Evolutionary conservation across 2,888 invertebrate species (phyloP).

Genomic region (Drosophila birchii): DNA sequence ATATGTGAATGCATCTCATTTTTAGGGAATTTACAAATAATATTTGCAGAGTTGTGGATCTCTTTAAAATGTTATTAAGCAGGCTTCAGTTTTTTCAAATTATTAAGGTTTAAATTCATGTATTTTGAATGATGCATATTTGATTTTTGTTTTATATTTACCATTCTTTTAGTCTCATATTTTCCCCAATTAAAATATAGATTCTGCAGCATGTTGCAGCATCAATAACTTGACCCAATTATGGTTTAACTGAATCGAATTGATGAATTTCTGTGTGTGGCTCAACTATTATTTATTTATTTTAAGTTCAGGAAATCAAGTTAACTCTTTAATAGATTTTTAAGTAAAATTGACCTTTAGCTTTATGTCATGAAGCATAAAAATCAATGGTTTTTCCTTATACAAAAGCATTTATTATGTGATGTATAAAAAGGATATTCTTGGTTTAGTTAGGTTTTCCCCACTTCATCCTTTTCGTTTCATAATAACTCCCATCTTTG

Average conservation of each 20-base stretch:
- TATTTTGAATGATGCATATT: not conserved
- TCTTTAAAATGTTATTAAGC: too few species aligned
- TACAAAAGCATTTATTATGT: not conserved
- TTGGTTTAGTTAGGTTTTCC: too few species aligned
- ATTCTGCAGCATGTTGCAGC: not conserved
- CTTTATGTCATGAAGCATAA: not conserved
- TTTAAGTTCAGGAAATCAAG: not conserved
- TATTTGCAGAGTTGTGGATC: too few species aligned
- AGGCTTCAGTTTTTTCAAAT: not conserved
- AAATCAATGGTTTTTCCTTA: not conserved
- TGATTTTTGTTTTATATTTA: not conserved
- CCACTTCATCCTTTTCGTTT: too few species aligned
- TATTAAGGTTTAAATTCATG: not conserved
- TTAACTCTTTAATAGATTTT: not conserved
- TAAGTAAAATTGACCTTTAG: not conserved
- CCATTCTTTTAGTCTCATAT: not conserved
- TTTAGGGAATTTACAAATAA: too few species aligned
- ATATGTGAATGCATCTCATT: not conserved
- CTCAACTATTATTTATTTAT: not conserved
- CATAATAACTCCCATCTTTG: not conserved
- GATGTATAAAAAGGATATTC: not conserved
- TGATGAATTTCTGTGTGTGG: not conserved
- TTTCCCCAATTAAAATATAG: not conserved
- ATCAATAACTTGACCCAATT: constrained; percentile 1
- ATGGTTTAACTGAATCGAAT: not conserved